phyloP scores from a whole-genome alignment of 2,888 invertebrate species.

The Chrysolina oricalcia region DNA sequence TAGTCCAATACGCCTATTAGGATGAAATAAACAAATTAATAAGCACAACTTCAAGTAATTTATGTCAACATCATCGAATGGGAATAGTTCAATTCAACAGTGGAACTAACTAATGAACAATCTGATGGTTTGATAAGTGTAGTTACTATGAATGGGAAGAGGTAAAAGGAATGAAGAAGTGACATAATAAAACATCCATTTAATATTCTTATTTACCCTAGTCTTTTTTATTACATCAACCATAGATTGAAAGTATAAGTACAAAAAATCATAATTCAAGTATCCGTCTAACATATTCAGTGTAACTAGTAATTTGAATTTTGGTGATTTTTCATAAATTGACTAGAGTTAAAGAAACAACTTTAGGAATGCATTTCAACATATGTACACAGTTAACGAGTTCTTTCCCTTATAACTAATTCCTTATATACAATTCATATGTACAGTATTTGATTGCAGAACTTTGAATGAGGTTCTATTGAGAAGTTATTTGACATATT shows the following conservation, averaged over 20 bases:
- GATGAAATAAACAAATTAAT: too few relatives aligned
- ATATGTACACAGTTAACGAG: slow-evolving; percentile 60
- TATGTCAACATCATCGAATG: too few relatives aligned
- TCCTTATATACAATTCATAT: slow-evolving; percentile 30
- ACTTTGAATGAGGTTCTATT: neutral
- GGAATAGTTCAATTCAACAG: too few relatives aligned
- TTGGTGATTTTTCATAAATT: slow-evolving; percentile 50
- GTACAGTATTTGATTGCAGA: slow-evolving; percentile 20
- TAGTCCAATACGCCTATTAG: too few relatives aligned
- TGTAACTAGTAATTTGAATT: slow-evolving; percentile 40
- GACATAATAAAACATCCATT: slow-evolving; percentile 26
- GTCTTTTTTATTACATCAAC: slow-evolving; percentile 69
- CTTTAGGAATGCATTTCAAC: slow-evolving; percentile 68
- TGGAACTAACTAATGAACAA: too few relatives aligned
- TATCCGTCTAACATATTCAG: slow-evolving; percentile 42
- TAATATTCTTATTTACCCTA: slow-evolving; percentile 62
- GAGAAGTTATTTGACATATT: too few relatives aligned
- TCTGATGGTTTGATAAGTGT: too few relatives aligned
- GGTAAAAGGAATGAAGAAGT: slow-evolving; percentile 16
- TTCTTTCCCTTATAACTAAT: slow-evolving; percentile 9
- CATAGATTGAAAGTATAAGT: slow-evolving; percentile 63
- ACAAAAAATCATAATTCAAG: slow-evolving; percentile 61
- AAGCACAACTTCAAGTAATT: too few relatives aligned
- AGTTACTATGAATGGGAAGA: too few relatives aligned
- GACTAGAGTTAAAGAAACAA: slow-evolving; percentile 66